Percentiles rank a stretch among this genome's conserved stretches.
Conservation (phyloP, 2,113 vertebrate species). For the Dolichallabes microphthalmus region DNA sequence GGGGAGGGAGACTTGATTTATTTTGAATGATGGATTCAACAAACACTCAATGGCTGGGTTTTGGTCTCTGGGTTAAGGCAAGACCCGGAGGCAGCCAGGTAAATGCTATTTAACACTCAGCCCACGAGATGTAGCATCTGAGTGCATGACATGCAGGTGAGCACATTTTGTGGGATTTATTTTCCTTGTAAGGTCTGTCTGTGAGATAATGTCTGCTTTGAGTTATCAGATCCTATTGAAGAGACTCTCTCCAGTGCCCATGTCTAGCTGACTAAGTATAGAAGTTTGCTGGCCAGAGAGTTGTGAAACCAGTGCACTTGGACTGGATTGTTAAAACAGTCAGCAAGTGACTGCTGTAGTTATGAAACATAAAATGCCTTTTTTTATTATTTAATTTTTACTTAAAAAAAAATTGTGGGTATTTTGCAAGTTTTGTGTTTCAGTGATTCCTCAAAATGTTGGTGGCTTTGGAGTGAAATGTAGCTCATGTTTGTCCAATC, state of each 20-base stretch:
- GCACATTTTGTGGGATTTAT: constrained; percentile 35
- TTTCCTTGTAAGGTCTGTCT: constrained; percentile 47
- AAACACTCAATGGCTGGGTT: constrained; percentile 18
- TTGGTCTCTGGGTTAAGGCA: neutral
- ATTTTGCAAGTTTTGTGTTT: constrained; percentile 49
- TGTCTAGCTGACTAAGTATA: constrained; percentile 40
- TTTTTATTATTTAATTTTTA: constrained; percentile 43
- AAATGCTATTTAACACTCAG: constrained; percentile 19
- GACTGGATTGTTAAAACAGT: constrained; percentile 41
- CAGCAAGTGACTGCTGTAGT: constrained; percentile 33
- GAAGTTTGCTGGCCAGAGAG: constrained; percentile 32
- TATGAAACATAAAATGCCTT: constrained; percentile 42
- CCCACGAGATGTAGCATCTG: constrained; percentile 43
- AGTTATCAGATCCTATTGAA: constrained; percentile 30
- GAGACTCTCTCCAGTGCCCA: constrained; percentile 36
- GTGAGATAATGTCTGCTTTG: constrained; percentile 31
- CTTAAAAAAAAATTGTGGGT: constrained; percentile 37
- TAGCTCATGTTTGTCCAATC: constrained; percentile 33
- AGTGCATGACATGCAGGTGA: constrained; percentile 33
- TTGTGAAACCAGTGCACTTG: constrained; percentile 26
- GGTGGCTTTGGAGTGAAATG: constrained; percentile 25
- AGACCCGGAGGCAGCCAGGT: constrained; percentile 16
- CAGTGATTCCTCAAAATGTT: constrained; percentile 42
- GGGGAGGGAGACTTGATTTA: constrained; percentile 22
- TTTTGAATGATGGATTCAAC: constrained; percentile 25